Conservation (phyloP, 2,888 invertebrate species). For the Drosophila pseudotakahashii region DNA sequence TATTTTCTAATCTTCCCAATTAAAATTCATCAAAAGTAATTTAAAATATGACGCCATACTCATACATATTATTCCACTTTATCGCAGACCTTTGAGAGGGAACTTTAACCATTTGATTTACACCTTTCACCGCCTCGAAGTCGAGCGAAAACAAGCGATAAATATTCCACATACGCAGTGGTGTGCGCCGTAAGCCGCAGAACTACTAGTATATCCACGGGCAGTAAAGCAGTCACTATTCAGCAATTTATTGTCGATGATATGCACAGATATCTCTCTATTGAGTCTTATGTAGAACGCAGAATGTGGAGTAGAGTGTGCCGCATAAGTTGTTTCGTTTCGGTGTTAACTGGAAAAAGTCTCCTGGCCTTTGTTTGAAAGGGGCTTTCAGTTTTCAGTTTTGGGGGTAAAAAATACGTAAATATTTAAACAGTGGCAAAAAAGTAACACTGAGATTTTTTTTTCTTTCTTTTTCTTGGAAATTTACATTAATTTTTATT, state of each 20-base stretch:
- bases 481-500: no score
- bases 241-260: constrained; percentile 50
- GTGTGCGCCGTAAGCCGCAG: neutral
- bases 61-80: neutral
- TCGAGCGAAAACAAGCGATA: constrained; percentile 3
- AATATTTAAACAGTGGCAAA: constrained; percentile 6
- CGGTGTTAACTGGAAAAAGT: constrained; percentile 22
- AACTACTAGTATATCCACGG: constrained; percentile 35
- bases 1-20: constrained; percentile 12
- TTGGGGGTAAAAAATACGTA: constrained; percentile 3
- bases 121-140: constrained; percentile 22
- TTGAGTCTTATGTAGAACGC: constrained; percentile 10
- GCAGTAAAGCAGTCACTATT: constrained; percentile 41
- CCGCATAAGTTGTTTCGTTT: neutral
- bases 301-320: neutral
- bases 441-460: neutral
- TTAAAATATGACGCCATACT: neutral
- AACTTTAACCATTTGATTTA: constrained; percentile 22
- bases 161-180: constrained; percentile 52
- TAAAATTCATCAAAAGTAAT: constrained; percentile 16
- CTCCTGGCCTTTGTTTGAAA: constrained; percentile 12
- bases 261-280: constrained; percentile 42
- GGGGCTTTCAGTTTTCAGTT: neutral
- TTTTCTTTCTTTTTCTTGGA: no score
- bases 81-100: neutral